Base-by-base conservation (phyloP, 2,888 invertebrate species). In the Agriopis marginaria region DNA sequence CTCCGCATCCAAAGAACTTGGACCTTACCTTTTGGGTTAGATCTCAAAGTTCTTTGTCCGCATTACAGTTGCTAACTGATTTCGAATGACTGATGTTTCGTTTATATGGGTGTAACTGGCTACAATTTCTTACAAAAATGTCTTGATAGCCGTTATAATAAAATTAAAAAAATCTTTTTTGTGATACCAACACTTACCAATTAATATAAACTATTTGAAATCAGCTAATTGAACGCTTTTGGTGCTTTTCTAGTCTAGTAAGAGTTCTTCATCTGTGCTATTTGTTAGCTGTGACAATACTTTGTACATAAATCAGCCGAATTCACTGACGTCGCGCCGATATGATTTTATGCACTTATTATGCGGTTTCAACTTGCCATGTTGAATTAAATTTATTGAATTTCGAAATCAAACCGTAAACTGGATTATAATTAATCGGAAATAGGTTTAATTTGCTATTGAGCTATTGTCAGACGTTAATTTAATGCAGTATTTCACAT, bases 341-440 rank as follows among this genome's bases (percentile, higher is more conserved):
- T 66, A 56, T 62, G 63, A 63, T 70, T 70, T 70, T 60, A 63
- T 70, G 63, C 63, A 70, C 70, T 54, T 66, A 70, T 66, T 66
- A 32, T 63, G 70, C n/a, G 66, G 66, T 53, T 42, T 12, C 45
- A 32, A 40, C 42, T 62, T 42, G 32, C 12, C 45, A 53, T 62
- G 62, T 62, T 51, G 10, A 44, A 32, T 44, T 44, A 53, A 45
- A 62, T 62, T 62, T 62, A 62, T 62, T 45, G 62, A 32, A 62
- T 32, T n/a, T 42, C 51, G 44, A 23, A 44, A 10, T 40, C 12
- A n/a, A 14, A 60, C 42, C 50, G 53, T n/a, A 42, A 53, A 53
- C n/a, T 32, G 12, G 11, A 44, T 51, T 42, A 44, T 40, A 42
- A 23, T 42, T 62, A 12, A 12, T 53, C n/a, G 42, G 23, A 53